Base-by-base conservation (phyloP, 2,888 invertebrate species). In the Galeruca laticollis region DNA sequence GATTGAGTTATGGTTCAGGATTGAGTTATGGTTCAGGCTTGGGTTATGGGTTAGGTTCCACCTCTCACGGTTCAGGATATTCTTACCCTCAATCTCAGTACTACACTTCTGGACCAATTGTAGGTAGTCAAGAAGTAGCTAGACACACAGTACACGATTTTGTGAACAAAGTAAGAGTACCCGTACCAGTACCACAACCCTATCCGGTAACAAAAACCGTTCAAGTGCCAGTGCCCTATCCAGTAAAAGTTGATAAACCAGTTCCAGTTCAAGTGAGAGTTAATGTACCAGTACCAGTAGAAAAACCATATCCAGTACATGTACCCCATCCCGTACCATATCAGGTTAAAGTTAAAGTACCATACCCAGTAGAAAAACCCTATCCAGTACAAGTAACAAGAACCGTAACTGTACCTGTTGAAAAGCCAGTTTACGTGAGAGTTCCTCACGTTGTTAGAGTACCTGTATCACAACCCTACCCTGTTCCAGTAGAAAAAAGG, bases 151-250 rank as follows among this genome's bases (percentile, higher is more conserved):
- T 79, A 3, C 78, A 77, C 57, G 80, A 79, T 15, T 72, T 82
- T n/a, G 77, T 79, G 37, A 75, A 79, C 73, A 75, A 78, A 62
- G 81, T 83, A 40, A 68, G 77, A 65, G 81, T 83, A 59, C 70
- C 62, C 40, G 62, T 73, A 4, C 49, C 66, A 47, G 71, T 73
- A 69, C 73, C 73, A 11, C 65, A 71, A 69, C 73, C 73, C 18
- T 83, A 82, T 71, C 81, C 82, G 56, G 78, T 82, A 13, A 77
- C 77, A 15, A 80, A 77, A 73, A 76, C 75, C 5, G 79, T 82
- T 4, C 43, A 51, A 51, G 62, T 76, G 77, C 82, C 83, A 31
- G 80, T 82, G 70, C 83, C 83, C 37, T 80, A 82, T 73, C 78
- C 81, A 11, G 82, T 82, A 1, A 72, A 70, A 20, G 80, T 82